Evolutionary conservation across 2,888 invertebrate species (phyloP).

Genomic region (Volucella inanis): DNA sequence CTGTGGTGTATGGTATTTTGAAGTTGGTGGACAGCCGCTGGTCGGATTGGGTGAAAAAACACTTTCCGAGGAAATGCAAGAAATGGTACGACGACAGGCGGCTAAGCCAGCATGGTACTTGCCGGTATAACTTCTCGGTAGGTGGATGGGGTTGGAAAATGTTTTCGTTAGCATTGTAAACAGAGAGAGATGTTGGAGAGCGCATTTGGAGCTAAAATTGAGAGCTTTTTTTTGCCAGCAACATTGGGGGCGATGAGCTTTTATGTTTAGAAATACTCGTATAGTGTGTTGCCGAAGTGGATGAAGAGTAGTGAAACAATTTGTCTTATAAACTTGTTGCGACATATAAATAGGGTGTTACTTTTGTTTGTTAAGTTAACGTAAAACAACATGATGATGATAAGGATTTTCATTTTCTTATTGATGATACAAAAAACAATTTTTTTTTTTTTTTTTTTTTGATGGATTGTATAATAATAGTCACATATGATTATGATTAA

Average conservation of each 20-base stretch:
- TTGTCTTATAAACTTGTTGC: constrained; percentile 35
- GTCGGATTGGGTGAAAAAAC: not conserved
- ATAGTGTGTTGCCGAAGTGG: not conserved
- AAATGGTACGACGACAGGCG: constrained; percentile 2
- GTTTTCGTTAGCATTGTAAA: constrained; percentile 48
- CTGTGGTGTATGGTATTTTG: not conserved
- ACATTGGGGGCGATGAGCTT: constrained; percentile 47
- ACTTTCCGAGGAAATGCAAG: constrained; percentile 34
- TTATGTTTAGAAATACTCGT: not conserved
- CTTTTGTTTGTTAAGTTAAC: no score
- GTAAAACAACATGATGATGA: no score
- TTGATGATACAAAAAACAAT: no score
- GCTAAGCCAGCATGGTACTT: constrained; percentile 45
- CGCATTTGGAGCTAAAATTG: not conserved
- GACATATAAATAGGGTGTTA: no score
- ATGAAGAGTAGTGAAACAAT: not conserved
- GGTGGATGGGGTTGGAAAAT: constrained; percentile 53
- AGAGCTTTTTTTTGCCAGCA: constrained; percentile 29
- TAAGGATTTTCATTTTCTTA: no score
- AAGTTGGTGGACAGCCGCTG: not conserved
- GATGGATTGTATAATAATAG: no score
- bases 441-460: no score
- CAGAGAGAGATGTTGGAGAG: constrained; percentile 48
- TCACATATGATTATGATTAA: no score
- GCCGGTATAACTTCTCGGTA: constrained; percentile 50